These are phyloP conservation scores for Ciconia boyciana DNA, from an alignment of 2,113 vertebrate genomes.

Conservation along the genomic window DNA sequence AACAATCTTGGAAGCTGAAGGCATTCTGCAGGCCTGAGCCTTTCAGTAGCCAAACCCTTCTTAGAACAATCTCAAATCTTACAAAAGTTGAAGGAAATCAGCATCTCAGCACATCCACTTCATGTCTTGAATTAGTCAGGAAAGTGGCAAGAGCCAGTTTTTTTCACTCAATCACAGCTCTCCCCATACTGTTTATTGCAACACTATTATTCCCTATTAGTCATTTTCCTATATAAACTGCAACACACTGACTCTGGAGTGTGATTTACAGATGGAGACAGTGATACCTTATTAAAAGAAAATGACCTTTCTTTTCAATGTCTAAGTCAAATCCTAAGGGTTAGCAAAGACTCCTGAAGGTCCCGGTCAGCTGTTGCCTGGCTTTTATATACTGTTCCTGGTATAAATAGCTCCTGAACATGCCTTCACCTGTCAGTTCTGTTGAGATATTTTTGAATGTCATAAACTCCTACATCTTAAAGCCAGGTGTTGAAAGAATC, in stretches of 20 bases:
- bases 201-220: not conserved
- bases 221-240: not conserved
- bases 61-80: not conserved
- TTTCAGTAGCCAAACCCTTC: not conserved
- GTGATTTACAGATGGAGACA: not conserved
- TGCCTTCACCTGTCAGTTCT: constrained; percentile 50
- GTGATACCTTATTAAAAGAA: not conserved
- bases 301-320: not conserved
- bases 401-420: constrained; percentile 18
- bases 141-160: not conserved
- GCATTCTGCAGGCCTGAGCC: not conserved
- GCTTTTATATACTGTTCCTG: not conserved
- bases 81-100: not conserved
- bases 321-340: not conserved
- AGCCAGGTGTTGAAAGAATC: constrained; percentile 50
- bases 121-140: not conserved
- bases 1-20: not conserved
- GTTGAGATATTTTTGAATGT: constrained; percentile 26
- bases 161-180: not conserved
- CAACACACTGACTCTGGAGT: not conserved
- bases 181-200: not conserved
- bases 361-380: not conserved
- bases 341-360: not conserved
- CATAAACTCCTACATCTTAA: constrained; percentile 31
- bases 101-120: not conserved